Evolutionary conservation across 2,888 invertebrate genomes (phyloP).

Genomic region (Archips crataeganus): DNA sequence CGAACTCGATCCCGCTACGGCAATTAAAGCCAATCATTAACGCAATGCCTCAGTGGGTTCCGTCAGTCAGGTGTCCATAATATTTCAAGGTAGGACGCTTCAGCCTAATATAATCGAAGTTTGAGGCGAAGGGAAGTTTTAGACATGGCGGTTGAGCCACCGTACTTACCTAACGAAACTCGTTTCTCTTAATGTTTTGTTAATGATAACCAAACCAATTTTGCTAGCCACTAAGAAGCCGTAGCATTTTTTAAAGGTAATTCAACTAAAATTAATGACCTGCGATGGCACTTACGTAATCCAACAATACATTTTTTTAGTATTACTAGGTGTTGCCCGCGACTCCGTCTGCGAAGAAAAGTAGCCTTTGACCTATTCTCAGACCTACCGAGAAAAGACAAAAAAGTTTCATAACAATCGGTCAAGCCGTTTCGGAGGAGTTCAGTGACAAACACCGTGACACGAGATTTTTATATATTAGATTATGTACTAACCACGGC

Average conservation of each 20-base stretch:
- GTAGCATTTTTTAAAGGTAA: not conserved
- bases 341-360: too few species aligned
- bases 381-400: too few species aligned
- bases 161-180: slow-evolving; percentile 56
- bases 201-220: slow-evolving; percentile 12
- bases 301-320: too few species aligned
- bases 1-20: slow-evolving; percentile 21
- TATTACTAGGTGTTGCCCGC: too few species aligned
- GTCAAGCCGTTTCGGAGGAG: too few species aligned
- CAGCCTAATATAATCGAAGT: slow-evolving; percentile 70
- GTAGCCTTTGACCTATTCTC: too few species aligned
- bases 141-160: slow-evolving; percentile 63
- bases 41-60: slow-evolving; percentile 27
- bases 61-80: slow-evolving; percentile 45
- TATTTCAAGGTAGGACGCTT: slow-evolving; percentile 77
- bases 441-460: too few species aligned
- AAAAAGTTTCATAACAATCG: too few species aligned
- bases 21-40: slow-evolving; percentile 36
- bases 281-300: not conserved
- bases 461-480: too few species aligned
- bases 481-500: too few species aligned
- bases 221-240: not conserved
- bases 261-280: not conserved
- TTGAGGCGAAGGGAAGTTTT: slow-evolving; percentile 60
- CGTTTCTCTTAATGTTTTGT: slow-evolving; percentile 34